Evolutionary conservation across 2,797 vertebrate species (phyloP).

Genomic region (Cyclopterus lumpus): DNA sequence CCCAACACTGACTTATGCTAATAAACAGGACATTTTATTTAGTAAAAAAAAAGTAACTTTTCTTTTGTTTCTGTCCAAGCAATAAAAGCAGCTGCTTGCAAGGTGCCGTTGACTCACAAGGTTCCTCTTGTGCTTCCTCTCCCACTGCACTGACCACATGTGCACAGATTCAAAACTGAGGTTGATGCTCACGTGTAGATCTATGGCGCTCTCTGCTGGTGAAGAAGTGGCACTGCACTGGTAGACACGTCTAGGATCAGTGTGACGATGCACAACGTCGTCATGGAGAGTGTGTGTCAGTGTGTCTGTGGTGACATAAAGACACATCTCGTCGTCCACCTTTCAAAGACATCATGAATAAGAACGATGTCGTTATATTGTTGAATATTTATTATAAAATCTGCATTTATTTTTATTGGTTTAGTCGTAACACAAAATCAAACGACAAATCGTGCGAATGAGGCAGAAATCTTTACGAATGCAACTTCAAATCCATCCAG

Average conservation of each 20-base stretch:
- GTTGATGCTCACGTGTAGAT: not conserved
- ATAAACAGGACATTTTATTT: not conserved
- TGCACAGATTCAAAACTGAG: conserved; percentile 11
- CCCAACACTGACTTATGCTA: not conserved
- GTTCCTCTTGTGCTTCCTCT: conserved; percentile 65
- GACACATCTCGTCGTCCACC: not conserved
- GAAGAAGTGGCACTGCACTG: not conserved
- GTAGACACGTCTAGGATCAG: not conserved
- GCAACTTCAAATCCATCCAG: not conserved
- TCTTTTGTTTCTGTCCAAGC: conserved; percentile 29
- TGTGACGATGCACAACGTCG: not conserved
- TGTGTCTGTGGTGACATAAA: not conserved
- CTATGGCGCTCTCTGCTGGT: conserved; percentile 55
- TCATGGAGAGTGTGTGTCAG: not conserved
- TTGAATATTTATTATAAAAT: not conserved
- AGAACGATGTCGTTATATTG: not conserved
- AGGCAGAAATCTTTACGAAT: not conserved
- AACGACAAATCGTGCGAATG: not conserved
- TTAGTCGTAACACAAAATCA: not conserved
- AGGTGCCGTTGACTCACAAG: conserved; percentile 65
- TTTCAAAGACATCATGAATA: not conserved
- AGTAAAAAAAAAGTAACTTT: not conserved
- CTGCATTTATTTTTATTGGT: not conserved
- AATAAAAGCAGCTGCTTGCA: conserved; percentile 67
- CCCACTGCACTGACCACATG: conserved; percentile 56